phyloP scores from a whole-genome alignment of 2,113 vertebrate species.

The Phylloscopus trochiloides region DNA sequence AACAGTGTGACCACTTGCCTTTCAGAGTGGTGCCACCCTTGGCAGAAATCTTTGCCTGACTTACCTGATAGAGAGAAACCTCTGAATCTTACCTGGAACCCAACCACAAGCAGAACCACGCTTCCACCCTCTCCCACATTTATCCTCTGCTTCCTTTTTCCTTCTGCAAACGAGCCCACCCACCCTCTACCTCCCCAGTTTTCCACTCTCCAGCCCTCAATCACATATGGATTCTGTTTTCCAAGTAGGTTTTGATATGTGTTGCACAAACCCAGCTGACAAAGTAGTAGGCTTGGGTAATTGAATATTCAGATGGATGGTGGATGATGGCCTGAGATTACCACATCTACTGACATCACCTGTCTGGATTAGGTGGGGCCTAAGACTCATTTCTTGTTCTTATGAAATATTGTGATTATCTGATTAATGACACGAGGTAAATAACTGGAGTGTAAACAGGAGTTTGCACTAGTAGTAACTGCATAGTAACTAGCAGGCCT shows the following conservation, averaged over 20 bases:
- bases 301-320: conserved; percentile 7
- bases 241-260: not conserved
- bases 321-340: conserved; percentile 4
- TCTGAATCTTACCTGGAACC: not conserved
- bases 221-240: not conserved
- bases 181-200: not conserved
- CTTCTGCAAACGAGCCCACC: not conserved
- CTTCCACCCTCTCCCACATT: not conserved
- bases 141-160: not conserved
- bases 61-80: not conserved
- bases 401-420: not conserved
- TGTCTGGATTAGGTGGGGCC: conserved; percentile 31
- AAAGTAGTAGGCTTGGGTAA: not conserved
- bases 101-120: not conserved
- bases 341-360: conserved; percentile 39
- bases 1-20: not conserved
- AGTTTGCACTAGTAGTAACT: too few relatives aligned
- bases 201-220: not conserved
- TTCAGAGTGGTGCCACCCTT: not conserved
- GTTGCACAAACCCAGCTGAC: not conserved
- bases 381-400: not conserved
- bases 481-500: not conserved
- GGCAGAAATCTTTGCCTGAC: not conserved
- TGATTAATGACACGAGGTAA: not conserved
- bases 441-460: not conserved